These are phyloP conservation scores for Otolemur crassicaudatus DNA, from an alignment of 2,797 vertebrate genomes.

Conservation along the genomic window DNA sequence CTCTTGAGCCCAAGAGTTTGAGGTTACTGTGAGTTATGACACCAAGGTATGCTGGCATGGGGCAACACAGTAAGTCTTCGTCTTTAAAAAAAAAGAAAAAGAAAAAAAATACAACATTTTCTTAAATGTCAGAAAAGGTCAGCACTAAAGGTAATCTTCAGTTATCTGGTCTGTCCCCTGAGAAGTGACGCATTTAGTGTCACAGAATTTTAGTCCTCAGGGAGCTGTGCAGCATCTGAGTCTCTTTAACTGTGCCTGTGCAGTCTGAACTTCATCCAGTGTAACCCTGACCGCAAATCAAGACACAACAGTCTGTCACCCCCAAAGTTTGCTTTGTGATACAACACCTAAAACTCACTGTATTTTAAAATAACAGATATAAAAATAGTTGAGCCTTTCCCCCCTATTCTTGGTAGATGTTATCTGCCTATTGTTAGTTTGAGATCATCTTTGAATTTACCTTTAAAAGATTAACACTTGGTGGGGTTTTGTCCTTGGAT, in stretches of 20 bases:
- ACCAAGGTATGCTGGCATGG: too few species aligned
- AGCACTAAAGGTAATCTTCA: fast-evolving
- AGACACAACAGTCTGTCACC: background rate
- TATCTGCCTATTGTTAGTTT: background rate
- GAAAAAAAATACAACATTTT: too few species aligned
- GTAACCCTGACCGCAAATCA: background rate
- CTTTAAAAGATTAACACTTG: background rate
- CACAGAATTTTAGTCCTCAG: background rate
- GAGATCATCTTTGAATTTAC: background rate
- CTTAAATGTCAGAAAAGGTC: background rate
- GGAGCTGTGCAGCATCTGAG: background rate
- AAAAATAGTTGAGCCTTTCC: background rate
- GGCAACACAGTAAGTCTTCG: too few species aligned
- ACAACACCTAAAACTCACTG: background rate
- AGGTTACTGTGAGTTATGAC: too few species aligned
- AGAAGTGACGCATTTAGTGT: background rate
- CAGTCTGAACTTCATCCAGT: background rate
- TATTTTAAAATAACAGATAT: background rate
- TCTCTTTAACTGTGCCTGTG: background rate
- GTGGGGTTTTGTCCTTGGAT: background rate
- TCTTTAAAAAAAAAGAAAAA: too few species aligned
- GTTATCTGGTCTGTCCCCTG: background rate
- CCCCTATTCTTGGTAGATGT: too few species aligned
- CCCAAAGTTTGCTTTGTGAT: background rate
- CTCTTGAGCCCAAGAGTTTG: too few species aligned